Conservation (phyloP, 2,888 invertebrate genomes). For the Cerastis leucographa region DNA sequence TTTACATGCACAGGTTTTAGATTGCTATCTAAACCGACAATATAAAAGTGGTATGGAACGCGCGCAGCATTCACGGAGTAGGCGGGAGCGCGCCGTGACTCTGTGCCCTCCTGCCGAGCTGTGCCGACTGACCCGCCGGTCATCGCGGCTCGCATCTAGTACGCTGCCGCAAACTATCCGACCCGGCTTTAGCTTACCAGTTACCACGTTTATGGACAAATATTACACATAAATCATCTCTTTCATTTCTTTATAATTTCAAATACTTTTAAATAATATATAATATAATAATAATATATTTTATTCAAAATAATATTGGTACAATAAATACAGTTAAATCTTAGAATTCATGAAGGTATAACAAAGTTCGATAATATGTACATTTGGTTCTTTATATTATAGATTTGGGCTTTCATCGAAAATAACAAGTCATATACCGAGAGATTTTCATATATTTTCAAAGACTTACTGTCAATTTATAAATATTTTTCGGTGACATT, state of each 20-base stretch:
- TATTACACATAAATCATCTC: conserved; percentile 37
- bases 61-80: conserved; percentile 71
- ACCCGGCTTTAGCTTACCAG: conserved; percentile 64
- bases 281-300: no score
- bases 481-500: conserved; percentile 14
- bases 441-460: conserved; percentile 1
- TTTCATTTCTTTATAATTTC: conserved; percentile 13
- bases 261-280: background rate
- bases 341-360: no score
- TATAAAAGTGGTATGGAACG: conserved; percentile 73
- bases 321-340: no score
- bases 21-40: conserved; percentile 72
- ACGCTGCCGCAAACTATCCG: conserved; percentile 71
- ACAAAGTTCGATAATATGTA: no score
- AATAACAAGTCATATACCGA: background rate
- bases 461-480: background rate
- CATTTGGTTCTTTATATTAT: background rate
- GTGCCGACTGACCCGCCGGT: conserved; percentile 77
- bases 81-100: conserved; percentile 71
- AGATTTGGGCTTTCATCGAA: background rate
- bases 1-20: conserved; percentile 66
- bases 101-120: conserved; percentile 73
- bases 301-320: no score
- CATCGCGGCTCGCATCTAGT: conserved; percentile 80
- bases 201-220: conserved; percentile 62